Evolutionary conservation across 2,113 vertebrate species (phyloP), one percentile per base, ranked within the genome.

Genomic region (Colaptes auratus): DNA sequence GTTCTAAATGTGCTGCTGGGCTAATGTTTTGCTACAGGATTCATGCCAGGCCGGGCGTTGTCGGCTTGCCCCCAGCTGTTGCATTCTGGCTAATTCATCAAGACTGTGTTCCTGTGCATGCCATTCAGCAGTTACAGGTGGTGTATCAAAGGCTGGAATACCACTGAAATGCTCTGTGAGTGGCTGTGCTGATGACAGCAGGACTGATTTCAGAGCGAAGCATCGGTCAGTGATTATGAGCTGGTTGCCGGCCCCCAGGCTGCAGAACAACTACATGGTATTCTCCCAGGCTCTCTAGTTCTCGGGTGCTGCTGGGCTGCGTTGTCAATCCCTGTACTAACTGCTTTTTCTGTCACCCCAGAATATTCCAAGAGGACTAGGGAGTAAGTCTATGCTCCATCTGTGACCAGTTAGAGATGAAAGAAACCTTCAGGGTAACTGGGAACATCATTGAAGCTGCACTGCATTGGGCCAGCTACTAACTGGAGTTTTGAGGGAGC

Each of bases 11-110:
- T 82, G 39, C 71, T 82, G n/a, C 39, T 66, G 58, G 63, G 27
- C 10, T 70, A 18, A 64, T 31, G 30, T 36, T 91, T 93, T 78
- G 25, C 36, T 35, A 4, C 20, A 52, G 71, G 66, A 46, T 91
- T 79, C 10, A 3, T 35, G 67, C 67, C 46, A 66, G 72, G 39
- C 19, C 42, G 71, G 61, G 39, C 63, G 35, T n/a, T 86, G 76
- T 61, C 77, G 86, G 81, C 52, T 91, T 95, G 76, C 46, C 67
- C 71, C 46, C 72, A 82, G 81, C 67, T 86, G 72, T 60, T 2
- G 0, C 58, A 6, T 83, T 84, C 31, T 74, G 69, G 21, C 36
- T 92, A 84, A 64, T 63, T 77, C 7, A 56, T 71, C 20, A 33
- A 50, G 59, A 78, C 87, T 59, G 7, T 50, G 44, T 50, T 48